phyloP scores from a whole-genome alignment of 2,888 invertebrate genomes.

The Trichopria drosophilae region DNA sequence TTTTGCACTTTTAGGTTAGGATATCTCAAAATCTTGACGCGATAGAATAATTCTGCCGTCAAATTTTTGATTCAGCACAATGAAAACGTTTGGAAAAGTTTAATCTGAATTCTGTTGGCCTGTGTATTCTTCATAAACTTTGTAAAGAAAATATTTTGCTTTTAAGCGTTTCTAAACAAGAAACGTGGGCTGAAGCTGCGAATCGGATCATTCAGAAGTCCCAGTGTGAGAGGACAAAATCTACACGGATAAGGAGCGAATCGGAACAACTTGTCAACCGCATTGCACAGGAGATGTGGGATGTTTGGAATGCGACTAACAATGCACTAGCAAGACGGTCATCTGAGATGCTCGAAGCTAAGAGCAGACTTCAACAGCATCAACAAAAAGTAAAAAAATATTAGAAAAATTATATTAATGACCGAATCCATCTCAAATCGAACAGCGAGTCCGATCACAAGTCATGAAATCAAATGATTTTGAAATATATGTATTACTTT shows the following conservation, averaged over 20 bases:
- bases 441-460: too few relatives aligned
- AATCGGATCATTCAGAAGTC: slow-evolving; percentile 76
- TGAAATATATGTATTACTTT: too few relatives aligned
- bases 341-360: slow-evolving; percentile 79
- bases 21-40: too few relatives aligned
- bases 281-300: slow-evolving; percentile 83
- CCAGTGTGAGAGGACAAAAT: slow-evolving; percentile 79
- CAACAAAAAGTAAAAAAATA: slow-evolving; percentile 67
- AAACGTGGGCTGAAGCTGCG: slow-evolving; percentile 82
- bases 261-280: slow-evolving; percentile 79
- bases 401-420: slow-evolving; percentile 10
- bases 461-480: too few relatives aligned
- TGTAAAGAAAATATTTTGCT: slow-evolving; percentile 20
- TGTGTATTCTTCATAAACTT: too few relatives aligned
- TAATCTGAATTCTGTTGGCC: slow-evolving; percentile 5
- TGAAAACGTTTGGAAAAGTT: not conserved
- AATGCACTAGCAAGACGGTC: slow-evolving; percentile 76
- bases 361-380: slow-evolving; percentile 81
- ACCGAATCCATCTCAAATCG: too few relatives aligned
- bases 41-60: too few relatives aligned
- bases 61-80: too few relatives aligned
- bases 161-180: slow-evolving; percentile 73
- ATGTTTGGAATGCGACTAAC: slow-evolving; percentile 84
- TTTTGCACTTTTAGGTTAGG: too few relatives aligned
- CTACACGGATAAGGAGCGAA: slow-evolving; percentile 76